Evolutionary conservation across 2,113 vertebrate species (phyloP).

Genomic region (Excalfactoria chinensis): DNA sequence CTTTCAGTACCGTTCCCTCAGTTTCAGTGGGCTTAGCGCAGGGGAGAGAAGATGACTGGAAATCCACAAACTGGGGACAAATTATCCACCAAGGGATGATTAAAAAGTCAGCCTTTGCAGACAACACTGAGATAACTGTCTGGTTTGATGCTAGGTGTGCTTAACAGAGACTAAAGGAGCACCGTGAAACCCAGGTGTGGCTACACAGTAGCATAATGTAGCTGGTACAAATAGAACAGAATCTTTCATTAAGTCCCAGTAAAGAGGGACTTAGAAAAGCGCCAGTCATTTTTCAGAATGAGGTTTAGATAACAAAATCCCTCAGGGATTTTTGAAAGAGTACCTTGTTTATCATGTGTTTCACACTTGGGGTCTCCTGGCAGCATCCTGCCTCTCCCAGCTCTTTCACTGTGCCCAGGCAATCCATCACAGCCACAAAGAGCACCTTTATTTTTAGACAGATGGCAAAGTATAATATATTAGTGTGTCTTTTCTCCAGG

Average conservation of each 20-base stretch:
- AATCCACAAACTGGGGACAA: not conserved
- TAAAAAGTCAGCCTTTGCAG: not conserved
- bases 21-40: not conserved
- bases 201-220: not conserved
- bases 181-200: not conserved
- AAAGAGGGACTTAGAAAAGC: not conserved
- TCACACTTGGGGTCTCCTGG: not conserved
- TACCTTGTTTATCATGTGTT: not conserved
- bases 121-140: not conserved
- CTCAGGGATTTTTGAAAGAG: not conserved
- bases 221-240: not conserved
- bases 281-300: not conserved
- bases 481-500: conserved; percentile 71
- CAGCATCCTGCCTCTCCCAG: not conserved
- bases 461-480: accelerated
- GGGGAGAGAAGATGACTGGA: not conserved
- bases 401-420: not conserved
- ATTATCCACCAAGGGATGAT: not conserved
- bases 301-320: not conserved
- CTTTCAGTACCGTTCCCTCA: not conserved
- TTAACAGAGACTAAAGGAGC: not conserved
- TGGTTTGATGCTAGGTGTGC: not conserved
- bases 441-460: not conserved
- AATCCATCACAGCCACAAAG: not conserved
- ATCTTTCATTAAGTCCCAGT: not conserved